Evolutionary conservation across 92 coral and sea anemone species (phyloP).

Genomic region (Palythoa grandiflora): DNA sequence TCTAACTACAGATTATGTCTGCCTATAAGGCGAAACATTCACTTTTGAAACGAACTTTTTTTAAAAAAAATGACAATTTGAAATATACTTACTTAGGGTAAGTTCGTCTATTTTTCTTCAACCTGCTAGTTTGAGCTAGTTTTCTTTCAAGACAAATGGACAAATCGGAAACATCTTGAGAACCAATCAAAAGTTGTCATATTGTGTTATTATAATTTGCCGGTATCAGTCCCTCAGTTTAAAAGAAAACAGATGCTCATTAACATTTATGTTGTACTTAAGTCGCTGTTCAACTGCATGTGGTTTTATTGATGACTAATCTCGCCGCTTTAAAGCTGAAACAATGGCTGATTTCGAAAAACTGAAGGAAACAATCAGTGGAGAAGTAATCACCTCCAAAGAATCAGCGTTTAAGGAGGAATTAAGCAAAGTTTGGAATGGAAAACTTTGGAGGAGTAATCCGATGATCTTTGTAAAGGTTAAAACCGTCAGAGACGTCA

Average conservation of each 20-base stretch:
- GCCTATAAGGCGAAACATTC: too few species aligned
- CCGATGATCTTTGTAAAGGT: conserved; percentile 28
- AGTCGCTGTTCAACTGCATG: neutral
- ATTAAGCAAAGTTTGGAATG: conserved; percentile 36
- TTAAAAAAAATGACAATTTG: neutral
- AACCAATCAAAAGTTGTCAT: neutral
- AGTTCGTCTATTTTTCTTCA: neutral
- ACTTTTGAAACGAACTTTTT: neutral
- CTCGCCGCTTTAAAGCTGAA: neutral
- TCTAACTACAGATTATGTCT: too few species aligned
- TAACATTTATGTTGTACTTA: neutral
- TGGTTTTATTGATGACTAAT: neutral
- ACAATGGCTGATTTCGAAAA: neutral
- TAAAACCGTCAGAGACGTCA: conserved; percentile 4
- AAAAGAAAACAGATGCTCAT: neutral
- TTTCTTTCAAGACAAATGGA: neutral
- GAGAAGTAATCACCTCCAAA: neutral
- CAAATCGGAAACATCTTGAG: neutral
- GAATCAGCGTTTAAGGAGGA: conserved; percentile 27
- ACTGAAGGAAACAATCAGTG: conserved; percentile 2
- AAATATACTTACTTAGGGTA: neutral
- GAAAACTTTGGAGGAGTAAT: conserved; percentile 35
- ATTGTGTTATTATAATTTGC: neutral
- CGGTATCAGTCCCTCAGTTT: neutral
- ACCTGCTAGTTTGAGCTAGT: neutral